These are phyloP conservation scores for Macrosoma leucophasiata DNA, from an alignment of 2,888 invertebrate species.

Conservation along the genomic window DNA sequence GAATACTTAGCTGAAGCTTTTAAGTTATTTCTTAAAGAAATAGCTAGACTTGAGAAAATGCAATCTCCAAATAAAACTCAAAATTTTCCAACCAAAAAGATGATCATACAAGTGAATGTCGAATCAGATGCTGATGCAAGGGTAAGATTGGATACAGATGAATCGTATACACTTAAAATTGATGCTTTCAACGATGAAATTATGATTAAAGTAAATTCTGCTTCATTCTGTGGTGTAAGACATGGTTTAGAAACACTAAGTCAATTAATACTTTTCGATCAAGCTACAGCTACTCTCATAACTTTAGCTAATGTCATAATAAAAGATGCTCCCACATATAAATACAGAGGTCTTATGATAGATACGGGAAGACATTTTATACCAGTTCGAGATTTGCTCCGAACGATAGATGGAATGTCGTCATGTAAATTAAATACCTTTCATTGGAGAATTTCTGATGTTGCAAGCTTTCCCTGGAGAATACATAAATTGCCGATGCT, in stretches of 20 bases:
- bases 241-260: constrained; percentile 84
- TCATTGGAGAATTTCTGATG: constrained; percentile 93
- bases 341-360: constrained; percentile 90
- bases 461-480: constrained; percentile 91
- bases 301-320: constrained; percentile 77
- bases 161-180: constrained; percentile 79
- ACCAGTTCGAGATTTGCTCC: constrained; percentile 80
- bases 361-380: constrained; percentile 94
- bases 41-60: constrained; percentile 59
- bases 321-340: constrained; percentile 84
- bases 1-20: constrained; percentile 58
- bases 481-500: constrained; percentile 82
- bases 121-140: constrained; percentile 71
- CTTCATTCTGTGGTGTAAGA: constrained; percentile 82
- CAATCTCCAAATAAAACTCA: constrained; percentile 35
- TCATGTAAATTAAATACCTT: constrained; percentile 91
- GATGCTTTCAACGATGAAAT: constrained; percentile 53
- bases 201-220: constrained; percentile 66
- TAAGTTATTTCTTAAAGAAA: constrained; percentile 61
- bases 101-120: constrained; percentile 66
- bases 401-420: constrained; percentile 89
- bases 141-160: constrained; percentile 80
- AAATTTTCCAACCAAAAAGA: constrained; percentile 34
- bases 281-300: constrained; percentile 75
- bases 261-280: constrained; percentile 84